Evolutionary conservation across 2,797 vertebrate species (phyloP).

Genomic region (Myotis findleyi): DNA sequence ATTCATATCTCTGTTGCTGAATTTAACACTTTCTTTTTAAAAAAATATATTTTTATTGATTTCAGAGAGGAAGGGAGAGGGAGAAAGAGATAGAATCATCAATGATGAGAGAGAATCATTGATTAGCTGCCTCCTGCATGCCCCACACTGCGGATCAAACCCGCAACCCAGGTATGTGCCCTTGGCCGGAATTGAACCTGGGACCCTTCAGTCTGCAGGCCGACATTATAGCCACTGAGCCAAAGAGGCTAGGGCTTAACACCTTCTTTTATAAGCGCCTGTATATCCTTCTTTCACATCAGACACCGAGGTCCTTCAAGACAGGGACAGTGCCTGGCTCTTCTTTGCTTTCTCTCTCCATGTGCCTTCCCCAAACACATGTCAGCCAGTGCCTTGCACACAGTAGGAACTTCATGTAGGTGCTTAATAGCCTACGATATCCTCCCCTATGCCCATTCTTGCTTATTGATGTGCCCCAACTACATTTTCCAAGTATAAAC

Average conservation of each 20-base stretch:
- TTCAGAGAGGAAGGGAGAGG: too few species aligned
- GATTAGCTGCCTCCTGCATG: too few species aligned
- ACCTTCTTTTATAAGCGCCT: background rate
- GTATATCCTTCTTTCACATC: background rate
- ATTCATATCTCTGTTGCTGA: background rate
- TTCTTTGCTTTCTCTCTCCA: background rate
- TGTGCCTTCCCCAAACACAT: background rate
- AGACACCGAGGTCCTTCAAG: background rate
- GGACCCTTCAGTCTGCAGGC: too few species aligned
- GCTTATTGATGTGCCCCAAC: background rate
- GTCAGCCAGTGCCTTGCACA: background rate
- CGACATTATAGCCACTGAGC: too few species aligned
- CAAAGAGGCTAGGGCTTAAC: too few species aligned
- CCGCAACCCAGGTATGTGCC: too few species aligned
- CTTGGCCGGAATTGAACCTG: too few species aligned
- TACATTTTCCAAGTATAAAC: constrained; percentile 6
- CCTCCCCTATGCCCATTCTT: background rate
- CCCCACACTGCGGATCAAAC: too few species aligned
- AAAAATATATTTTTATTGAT: too few species aligned
- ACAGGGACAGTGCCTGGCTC: background rate
- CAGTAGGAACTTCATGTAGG: background rate
- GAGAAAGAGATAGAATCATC: too few species aligned
- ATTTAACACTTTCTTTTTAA: background rate
- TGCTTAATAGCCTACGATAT: background rate
- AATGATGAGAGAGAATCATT: too few species aligned